A percentile compares a stretch with the other conserved stretches of the same genome.
These are phyloP conservation scores for Caenorhabditis panamensis DNA, from an alignment of 2,888 invertebrate genomes.

Conservation along the genomic window DNA sequence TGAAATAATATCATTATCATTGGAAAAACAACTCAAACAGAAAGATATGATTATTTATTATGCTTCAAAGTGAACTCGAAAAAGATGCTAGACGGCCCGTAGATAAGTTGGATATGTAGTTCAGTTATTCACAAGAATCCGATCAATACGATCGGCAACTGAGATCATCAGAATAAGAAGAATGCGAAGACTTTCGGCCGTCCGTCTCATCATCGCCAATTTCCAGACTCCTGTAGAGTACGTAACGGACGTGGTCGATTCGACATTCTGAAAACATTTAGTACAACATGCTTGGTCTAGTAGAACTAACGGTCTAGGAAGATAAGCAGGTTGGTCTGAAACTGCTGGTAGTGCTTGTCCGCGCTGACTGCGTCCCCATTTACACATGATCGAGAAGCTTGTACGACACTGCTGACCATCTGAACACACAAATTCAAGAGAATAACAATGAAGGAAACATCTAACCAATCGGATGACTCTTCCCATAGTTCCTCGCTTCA, in stretches of 20 bases:
- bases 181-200: slow-evolving; percentile 34
- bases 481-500: slow-evolving; percentile 49
- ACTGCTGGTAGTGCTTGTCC: slow-evolving; percentile 47
- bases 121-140: neutral
- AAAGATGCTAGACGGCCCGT: neutral
- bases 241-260: slow-evolving; percentile 40
- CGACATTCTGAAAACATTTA: slow-evolving; percentile 47
- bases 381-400: slow-evolving; percentile 38
- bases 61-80: slow-evolving; percentile 6
- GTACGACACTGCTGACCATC: slow-evolving; percentile 55
- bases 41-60: too few relatives aligned
- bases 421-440: slow-evolving; percentile 9
- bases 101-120: too few relatives aligned
- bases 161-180: slow-evolving; percentile 55
- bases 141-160: slow-evolving; percentile 58
- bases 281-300: neutral
- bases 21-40: too few relatives aligned
- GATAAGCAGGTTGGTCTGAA: slow-evolving; percentile 40
- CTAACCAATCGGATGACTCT: slow-evolving; percentile 51
- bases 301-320: slow-evolving; percentile 55
- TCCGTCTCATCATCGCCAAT: slow-evolving; percentile 45
- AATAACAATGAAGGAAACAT: neutral
- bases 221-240: slow-evolving; percentile 45
- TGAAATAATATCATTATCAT: too few relatives aligned
- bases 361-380: slow-evolving; percentile 50